Percentiles rank a stretch among this genome's conserved stretches.
Conservation (phyloP, 2,888 invertebrate species). For the Mesorhabditis spiculigera region DNA sequence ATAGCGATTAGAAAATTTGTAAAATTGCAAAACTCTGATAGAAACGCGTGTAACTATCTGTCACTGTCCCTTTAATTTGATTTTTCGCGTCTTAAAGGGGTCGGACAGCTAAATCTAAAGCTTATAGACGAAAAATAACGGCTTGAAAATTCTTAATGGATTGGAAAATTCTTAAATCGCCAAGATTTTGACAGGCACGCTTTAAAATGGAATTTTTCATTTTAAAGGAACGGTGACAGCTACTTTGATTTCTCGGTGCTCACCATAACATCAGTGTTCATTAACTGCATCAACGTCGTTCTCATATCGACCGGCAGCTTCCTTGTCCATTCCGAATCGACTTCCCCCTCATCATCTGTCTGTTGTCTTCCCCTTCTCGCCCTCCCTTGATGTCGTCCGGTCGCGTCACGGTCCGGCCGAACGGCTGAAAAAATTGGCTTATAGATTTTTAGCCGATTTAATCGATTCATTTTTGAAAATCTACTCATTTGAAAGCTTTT, state of each 20-base stretch:
- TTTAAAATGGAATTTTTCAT: background rate
- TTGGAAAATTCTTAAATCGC: no score
- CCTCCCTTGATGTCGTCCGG: conserved; percentile 45
- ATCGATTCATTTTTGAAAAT: background rate
- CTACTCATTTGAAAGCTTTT: no score
- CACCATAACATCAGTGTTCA: conserved; percentile 54
- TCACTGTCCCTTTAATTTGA: no score
- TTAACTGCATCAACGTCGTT: conserved; percentile 53
- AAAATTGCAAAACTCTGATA: no score
- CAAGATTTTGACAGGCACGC: no score
- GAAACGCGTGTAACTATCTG: no score
- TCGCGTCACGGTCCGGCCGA: conserved; percentile 56
- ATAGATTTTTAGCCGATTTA: background rate
- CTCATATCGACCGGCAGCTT: conserved; percentile 57
- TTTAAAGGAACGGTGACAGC: background rate
- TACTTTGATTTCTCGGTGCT: no score
- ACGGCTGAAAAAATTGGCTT: conserved; percentile 35
- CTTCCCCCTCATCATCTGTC: conserved; percentile 36
- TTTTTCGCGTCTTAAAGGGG: no score
- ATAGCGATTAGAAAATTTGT: no score
- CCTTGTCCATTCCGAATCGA: conserved; percentile 52
- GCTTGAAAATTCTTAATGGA: no score
- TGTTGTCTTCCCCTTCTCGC: conserved; percentile 30
- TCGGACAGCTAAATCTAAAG: no score
- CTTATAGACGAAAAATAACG: no score